Base-by-base conservation (phyloP, 2,113 vertebrate species). In the Phalacrocorax aristotelis region DNA sequence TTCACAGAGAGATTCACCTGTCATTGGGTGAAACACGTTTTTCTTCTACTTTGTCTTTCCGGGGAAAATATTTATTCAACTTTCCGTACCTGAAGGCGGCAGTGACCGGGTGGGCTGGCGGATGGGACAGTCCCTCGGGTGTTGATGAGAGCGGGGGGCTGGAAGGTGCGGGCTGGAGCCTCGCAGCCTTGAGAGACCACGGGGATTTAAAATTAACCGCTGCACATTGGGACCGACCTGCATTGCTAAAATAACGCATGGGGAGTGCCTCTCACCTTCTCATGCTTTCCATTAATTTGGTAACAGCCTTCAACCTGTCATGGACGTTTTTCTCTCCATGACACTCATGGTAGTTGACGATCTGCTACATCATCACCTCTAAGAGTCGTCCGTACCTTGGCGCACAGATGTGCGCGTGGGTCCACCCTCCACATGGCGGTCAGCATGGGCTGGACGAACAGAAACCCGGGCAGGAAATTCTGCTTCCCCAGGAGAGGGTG, bases 281-380 rank as follows among this genome's bases (percentile, higher is more conserved):
- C 79, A 15, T 9, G 54, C 82, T 90, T 93, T 36, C 84, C 82
- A 79, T 64, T 85, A 77, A 85, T 82, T 83, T 85, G 78, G 84
- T 65, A 95, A 88, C 71, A 86, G 90, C 80, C 46, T 88, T 83
- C 71, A 66, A 51, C 60, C 46, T 83, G 71, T 83, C 95, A 87
- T 0, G 30, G 87, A 40, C 3, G 0, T 71, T 96, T 84, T 89
- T 68, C 84, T 79, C 78, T 44, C 65, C 2, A 0, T 55, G 44
- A 82, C 27, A 11, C 34, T 82, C 36, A 9, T 8, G 70, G 83
- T 34, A 72, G 91, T 21, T 85, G 78, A 94, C 20, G 71, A 95
- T 74, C 90, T 96, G 93, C 68, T 70, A 72, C 62, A 70, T 90
- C 90, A 83, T 68, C 90, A 80, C 92, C 71, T 93, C 82, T 13